Evolutionary conservation across 2,888 invertebrate genomes (phyloP), one percentile per base, ranked within the genome.

Genomic region (Hipparchia sbordonii): DNA sequence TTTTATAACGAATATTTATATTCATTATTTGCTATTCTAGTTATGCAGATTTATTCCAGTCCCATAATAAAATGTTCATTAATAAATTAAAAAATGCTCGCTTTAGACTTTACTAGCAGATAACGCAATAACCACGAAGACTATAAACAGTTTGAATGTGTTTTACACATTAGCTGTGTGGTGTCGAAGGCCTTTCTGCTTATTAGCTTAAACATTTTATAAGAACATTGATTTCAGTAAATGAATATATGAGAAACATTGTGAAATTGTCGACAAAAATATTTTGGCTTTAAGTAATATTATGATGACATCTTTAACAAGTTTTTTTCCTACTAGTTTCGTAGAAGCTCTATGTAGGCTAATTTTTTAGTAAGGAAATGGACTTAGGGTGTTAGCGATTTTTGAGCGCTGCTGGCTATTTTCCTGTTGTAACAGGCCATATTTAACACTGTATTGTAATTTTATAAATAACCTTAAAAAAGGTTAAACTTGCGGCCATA

Each of bases 111-210:
- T 57, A 67, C 39, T 56, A 45, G 39, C 67, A 46, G 57, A 67
- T 67, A 45, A 67, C 45, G 67, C 56, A 67, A 56, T 67, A 67
- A 67, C 56, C n/a, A 13, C 54, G 13, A 45, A 57, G 13, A 56
- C 45, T 45, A 56, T 57, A 56, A 54, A 57, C 67, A 56, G 39
- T 46, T 13, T 67, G 60, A 60, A 61, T 61, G 60, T 61, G 48
- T 62, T 62, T 48, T 62, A 23, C 9, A 48, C 13, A 46, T 67
- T 67, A 57, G 57, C 57, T 23, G 46, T 57, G 46, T 10, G 57
- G 45, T 48, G 23, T 59, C 13, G 67, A 23, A 4, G 57, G 10
- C 67, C 57, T 67, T 67, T 45, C 57, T 57, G 13, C 45, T 57
- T 57, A 13, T 57, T 57, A 10, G 48, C 48, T 9, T 46, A 9